Base-by-base conservation (phyloP, 2,797 vertebrate species). In the Pelobates cultripes region DNA sequence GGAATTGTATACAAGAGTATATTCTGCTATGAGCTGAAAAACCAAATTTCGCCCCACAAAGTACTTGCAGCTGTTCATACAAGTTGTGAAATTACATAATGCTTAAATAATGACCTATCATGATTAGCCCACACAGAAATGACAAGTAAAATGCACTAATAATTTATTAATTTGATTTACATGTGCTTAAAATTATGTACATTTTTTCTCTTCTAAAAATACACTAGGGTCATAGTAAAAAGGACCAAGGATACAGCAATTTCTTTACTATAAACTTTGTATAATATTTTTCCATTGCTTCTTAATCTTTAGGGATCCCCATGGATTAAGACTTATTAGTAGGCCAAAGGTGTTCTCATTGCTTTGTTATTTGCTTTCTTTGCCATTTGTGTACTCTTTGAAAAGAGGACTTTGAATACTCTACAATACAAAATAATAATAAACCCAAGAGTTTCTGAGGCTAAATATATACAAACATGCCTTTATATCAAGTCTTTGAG, bases 161-260 rank as follows among this genome's bases (percentile, higher is more conserved):
- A 90, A 91, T 89, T 89, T 88, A 90, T 90, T 92, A 90, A 91
- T 89, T 91, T 92, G 71, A 92, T 91, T 93, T 93, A 90, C 87
- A 86, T 89, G 85, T 88, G 86, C 85, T 90, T 89, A 92, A 92
- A 91, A 91, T 90, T 90, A 91, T 85, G 84, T 85, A 88, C 79
- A 86, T 82, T 88, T 88, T 88, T 91, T 91, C 84, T 87, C 85
- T 88, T 87, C 79, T 87, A 89, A 93, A 90, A 90, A 91, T 85
- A 89, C 73, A 88, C 69, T 84, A 81, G 82, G 82, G 82, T 72
- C 81, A 84, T 80, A 80, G 87, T 88, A 77, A 73, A 87, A 84
- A 43, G 55, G 80, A 45, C 45, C 79, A 82, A 85, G 12, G 75
- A 86, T 74, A 85, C 0, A 40, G 85, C 0, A 8, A 86, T 73